phyloP scores from a whole-genome alignment of 2,888 invertebrate genomes.

The Caenorhabditis macrosperma region DNA sequence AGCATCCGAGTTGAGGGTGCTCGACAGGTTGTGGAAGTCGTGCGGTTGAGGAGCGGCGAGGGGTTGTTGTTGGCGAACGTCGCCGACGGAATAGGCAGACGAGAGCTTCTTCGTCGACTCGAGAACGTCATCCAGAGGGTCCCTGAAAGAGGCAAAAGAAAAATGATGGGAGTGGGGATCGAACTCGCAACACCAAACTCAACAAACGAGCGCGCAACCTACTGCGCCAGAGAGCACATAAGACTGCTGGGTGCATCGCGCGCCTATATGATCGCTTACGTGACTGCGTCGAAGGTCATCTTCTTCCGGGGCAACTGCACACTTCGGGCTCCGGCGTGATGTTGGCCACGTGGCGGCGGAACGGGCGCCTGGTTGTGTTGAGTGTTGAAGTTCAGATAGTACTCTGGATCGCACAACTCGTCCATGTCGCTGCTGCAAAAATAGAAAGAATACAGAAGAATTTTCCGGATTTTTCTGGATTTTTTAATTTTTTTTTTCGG shows the following conservation, averaged over 20 bases:
- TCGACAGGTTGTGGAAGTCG: conserved; percentile 4
- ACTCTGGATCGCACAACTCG: conserved; percentile 79
- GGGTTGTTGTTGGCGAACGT: conserved; percentile 21
- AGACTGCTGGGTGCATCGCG: too few relatives aligned
- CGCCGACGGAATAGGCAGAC: conserved; percentile 60
- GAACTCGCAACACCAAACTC: too few relatives aligned
- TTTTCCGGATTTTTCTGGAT: too few relatives aligned
- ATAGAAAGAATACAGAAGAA: background rate
- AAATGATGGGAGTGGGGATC: too few relatives aligned
- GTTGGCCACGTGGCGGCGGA: conserved; percentile 56
- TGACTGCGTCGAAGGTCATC: conserved; percentile 61
- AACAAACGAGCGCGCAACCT: too few relatives aligned
- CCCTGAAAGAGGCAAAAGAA: conserved; percentile 63
- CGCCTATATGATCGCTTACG: conserved; percentile 48
- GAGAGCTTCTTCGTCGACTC: conserved; percentile 59
- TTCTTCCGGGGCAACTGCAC: conserved; percentile 73
- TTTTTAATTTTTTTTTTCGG: background rate
- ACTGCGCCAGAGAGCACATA: too few relatives aligned
- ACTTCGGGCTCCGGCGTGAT: conserved; percentile 68
- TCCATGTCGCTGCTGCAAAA: conserved; percentile 77
- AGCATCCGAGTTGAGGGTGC: conserved; percentile 18
- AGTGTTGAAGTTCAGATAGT: conserved; percentile 75
- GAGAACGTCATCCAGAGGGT: conserved; percentile 72
- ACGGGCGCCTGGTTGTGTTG: conserved; percentile 33
- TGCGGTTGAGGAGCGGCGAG: background rate